Evolutionary conservation across 2,113 vertebrate species (phyloP).

Genomic region (Pachypanchax playfairii): DNA sequence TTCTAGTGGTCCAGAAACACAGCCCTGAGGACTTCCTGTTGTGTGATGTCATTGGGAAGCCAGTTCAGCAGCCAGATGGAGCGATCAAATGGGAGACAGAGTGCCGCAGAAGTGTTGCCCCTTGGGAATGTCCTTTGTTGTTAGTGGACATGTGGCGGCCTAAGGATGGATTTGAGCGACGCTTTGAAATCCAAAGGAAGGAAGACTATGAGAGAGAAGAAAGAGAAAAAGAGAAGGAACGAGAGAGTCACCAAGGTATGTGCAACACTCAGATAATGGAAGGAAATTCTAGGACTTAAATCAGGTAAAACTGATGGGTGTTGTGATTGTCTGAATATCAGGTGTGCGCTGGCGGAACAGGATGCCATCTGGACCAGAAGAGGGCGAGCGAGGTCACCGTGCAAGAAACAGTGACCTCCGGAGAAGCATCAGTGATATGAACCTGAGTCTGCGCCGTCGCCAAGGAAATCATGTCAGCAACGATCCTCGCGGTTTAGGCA

Average conservation of each 20-base stretch:
- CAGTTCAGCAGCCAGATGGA: conserved; percentile 79
- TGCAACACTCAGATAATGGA: conserved; percentile 6
- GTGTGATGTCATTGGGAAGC: conserved; percentile 87
- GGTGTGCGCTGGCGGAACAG: conserved; percentile 84
- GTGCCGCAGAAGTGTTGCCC: conserved; percentile 85
- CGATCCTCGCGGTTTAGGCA: conserved; percentile 56
- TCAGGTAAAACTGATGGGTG: conserved; percentile 1
- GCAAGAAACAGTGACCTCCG: conserved; percentile 86
- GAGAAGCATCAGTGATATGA: conserved; percentile 93
- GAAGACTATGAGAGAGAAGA: conserved; percentile 87
- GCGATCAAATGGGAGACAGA: conserved; percentile 83
- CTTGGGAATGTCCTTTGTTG: conserved; percentile 87
- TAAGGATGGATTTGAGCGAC: conserved; percentile 88
- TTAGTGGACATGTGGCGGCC: conserved; percentile 92
- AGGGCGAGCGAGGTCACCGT: conserved; percentile 74
- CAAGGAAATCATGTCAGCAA: conserved; percentile 77
- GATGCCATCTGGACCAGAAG: conserved; percentile 81
- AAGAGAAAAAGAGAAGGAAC: conserved; percentile 76
- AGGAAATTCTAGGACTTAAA: neutral
- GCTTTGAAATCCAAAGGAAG: conserved; percentile 88
- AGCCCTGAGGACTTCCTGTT: conserved; percentile 83
- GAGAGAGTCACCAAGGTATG: conserved; percentile 75
- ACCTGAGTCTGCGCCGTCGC: conserved; percentile 85
- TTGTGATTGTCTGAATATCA: conserved; percentile 53
- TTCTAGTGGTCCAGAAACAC: conserved; percentile 78